A percentile compares a stretch with the other conserved stretches of the same genome.
Conservation (phyloP, 2,113 vertebrate species). For the Thalassoma bifasciatum region DNA sequence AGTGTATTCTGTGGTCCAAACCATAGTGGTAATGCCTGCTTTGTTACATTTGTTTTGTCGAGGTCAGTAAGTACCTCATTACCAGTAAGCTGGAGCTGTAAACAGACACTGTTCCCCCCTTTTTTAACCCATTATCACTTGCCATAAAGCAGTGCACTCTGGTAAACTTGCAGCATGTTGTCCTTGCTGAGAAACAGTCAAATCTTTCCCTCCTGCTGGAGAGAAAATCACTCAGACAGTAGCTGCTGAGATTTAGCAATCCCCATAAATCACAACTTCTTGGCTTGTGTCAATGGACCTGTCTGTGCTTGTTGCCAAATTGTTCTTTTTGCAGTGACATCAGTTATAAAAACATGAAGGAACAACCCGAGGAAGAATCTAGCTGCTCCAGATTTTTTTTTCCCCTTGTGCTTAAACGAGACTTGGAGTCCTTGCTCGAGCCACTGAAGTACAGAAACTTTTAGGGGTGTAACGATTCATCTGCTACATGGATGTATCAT, state of each 20-base stretch:
- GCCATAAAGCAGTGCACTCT: neutral
- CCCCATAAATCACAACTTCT: slow-evolving; percentile 25
- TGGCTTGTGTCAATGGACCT: slow-evolving; percentile 20
- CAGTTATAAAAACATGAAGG: slow-evolving; percentile 6
- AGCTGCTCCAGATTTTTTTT: neutral
- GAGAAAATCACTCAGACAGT: slow-evolving; percentile 11
- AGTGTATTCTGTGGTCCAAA: slow-evolving; percentile 18
- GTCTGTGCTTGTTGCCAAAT: slow-evolving; percentile 17
- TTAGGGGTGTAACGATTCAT: too few species aligned
- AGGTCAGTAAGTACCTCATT: slow-evolving; percentile 28
- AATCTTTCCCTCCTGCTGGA: neutral
- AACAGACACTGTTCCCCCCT: slow-evolving; percentile 7
- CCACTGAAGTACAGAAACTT: too few species aligned
- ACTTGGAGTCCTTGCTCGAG: neutral
- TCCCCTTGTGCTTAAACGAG: neutral
- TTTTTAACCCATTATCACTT: slow-evolving; percentile 2
- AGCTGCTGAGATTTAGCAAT: slow-evolving; percentile 6
- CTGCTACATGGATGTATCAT: too few species aligned
- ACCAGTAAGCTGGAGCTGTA: slow-evolving; percentile 17
- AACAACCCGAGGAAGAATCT: slow-evolving; percentile 2
- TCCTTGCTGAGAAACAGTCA: neutral
- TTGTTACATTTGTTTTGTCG: slow-evolving; percentile 26
- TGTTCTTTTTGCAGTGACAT: slow-evolving; percentile 23
- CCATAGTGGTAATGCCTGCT: slow-evolving; percentile 15
- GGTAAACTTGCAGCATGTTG: slow-evolving; percentile 14